A percentile compares a stretch with the other conserved stretches of the same genome.
Conservation (phyloP, 2,797 vertebrate genomes). For the Sebastes umbrosus region DNA sequence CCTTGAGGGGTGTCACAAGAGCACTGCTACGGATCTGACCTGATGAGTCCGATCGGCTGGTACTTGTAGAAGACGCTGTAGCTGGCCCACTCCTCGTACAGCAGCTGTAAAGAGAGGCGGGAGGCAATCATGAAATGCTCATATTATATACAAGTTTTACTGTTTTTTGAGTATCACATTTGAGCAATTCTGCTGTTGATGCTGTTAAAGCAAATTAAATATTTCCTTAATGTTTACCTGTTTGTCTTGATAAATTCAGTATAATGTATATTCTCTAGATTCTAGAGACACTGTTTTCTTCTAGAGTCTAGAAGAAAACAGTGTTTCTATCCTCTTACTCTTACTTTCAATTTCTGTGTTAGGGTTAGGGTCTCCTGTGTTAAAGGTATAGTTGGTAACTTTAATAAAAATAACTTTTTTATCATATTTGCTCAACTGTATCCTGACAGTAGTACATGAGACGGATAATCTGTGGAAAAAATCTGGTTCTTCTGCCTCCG, state of each 20-base stretch:
- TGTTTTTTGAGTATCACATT: background rate
- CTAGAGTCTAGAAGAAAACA: background rate
- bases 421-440: too few relatives aligned
- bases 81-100: conserved; percentile 96
- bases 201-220: too few relatives aligned
- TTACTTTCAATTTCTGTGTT: background rate
- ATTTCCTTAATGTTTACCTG: too few relatives aligned
- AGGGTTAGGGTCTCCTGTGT: background rate
- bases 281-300: too few relatives aligned
- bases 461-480: too few relatives aligned
- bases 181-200: too few relatives aligned
- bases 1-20: background rate
- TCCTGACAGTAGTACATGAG: too few relatives aligned
- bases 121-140: background rate
- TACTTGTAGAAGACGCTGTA: conserved; percentile 97
- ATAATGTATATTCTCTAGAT: too few relatives aligned
- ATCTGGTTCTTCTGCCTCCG: too few relatives aligned
- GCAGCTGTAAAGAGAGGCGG: conserved; percentile 79
- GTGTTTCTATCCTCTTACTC: background rate
- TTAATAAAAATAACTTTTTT: too few relatives aligned
- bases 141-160: background rate
- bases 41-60: conserved; percentile 94
- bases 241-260: background rate
- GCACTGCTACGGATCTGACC: conserved; percentile 77
- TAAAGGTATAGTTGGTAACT: background rate